Conservation (phyloP, 2,797 vertebrate species). For the Gymnopithys bicolor region DNA sequence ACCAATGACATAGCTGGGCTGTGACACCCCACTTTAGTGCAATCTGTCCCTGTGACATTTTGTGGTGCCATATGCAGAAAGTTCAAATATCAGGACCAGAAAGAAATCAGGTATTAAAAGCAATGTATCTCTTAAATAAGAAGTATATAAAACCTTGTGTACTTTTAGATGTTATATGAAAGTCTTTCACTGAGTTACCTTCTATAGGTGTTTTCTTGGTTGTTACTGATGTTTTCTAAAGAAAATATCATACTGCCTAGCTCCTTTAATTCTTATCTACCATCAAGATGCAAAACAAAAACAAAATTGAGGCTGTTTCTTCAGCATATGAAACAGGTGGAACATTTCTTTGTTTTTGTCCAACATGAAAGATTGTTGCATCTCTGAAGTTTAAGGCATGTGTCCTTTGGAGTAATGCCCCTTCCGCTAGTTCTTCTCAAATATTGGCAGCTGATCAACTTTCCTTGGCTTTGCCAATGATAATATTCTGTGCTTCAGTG, state of each 20-base stretch:
- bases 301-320: not conserved
- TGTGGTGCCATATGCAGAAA: not conserved
- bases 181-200: not conserved
- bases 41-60: not conserved
- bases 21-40: not conserved
- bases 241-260: not conserved
- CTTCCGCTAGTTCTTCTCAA: constrained; percentile 47
- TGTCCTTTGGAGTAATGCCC: constrained; percentile 61
- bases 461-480: constrained; percentile 62
- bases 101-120: not conserved
- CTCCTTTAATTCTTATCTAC: constrained; percentile 12
- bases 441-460: constrained; percentile 47
- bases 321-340: constrained; percentile 17
- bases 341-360: constrained; percentile 55
- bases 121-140: not conserved
- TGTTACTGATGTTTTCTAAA: not conserved
- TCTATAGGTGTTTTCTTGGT: not conserved
- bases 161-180: not conserved
- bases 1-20: not conserved
- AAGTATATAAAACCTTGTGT: not conserved
- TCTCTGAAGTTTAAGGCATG: constrained; percentile 39
- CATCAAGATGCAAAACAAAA: constrained; percentile 3
- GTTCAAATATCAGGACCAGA: not conserved
- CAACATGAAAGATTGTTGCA: constrained; percentile 47
- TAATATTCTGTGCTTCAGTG: constrained; percentile 55